phyloP scores from a whole-genome alignment of 2,113 vertebrate species.

The Trinectes maculatus region DNA sequence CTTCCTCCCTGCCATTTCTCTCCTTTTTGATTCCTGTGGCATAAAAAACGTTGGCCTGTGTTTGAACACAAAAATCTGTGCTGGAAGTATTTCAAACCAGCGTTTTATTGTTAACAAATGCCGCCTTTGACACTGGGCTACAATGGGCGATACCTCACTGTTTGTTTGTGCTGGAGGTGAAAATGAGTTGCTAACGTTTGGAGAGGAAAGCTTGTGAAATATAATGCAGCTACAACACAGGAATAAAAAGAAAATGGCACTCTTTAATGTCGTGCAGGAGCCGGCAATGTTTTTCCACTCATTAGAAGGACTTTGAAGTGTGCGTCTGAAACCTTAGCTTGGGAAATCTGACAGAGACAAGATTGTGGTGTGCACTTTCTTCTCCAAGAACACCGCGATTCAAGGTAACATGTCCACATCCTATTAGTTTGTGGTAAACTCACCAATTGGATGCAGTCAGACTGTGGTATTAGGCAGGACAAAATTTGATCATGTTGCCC shows the following conservation, averaged over 20 bases:
- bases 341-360: slow-evolving; percentile 76
- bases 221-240: slow-evolving; percentile 48
- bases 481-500: slow-evolving; percentile 54
- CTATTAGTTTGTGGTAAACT: slow-evolving; percentile 66
- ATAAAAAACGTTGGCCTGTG: slow-evolving; percentile 75
- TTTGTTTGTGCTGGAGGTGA: slow-evolving; percentile 85
- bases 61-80: slow-evolving; percentile 70
- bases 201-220: slow-evolving; percentile 71
- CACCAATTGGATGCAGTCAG: slow-evolving; percentile 61
- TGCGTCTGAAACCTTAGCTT: slow-evolving; percentile 75
- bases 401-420: slow-evolving; percentile 78
- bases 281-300: slow-evolving; percentile 77
- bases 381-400: slow-evolving; percentile 64
- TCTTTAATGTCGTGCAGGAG: slow-evolving; percentile 76
- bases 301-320: slow-evolving; percentile 80
- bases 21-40: slow-evolving; percentile 71
- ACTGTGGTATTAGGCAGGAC: slow-evolving; percentile 52
- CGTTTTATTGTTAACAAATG: slow-evolving; percentile 85
- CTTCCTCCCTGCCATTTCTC: slow-evolving; percentile 53
- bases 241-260: slow-evolving; percentile 43
- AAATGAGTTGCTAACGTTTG: slow-evolving; percentile 79
- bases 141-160: slow-evolving; percentile 70
- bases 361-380: slow-evolving; percentile 65
- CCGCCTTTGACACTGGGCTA: slow-evolving; percentile 78
- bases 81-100: slow-evolving; percentile 79